These are phyloP conservation scores for Vicugna pacos DNA, from an alignment of 2,113 vertebrate genomes.

Conservation along the genomic window DNA sequence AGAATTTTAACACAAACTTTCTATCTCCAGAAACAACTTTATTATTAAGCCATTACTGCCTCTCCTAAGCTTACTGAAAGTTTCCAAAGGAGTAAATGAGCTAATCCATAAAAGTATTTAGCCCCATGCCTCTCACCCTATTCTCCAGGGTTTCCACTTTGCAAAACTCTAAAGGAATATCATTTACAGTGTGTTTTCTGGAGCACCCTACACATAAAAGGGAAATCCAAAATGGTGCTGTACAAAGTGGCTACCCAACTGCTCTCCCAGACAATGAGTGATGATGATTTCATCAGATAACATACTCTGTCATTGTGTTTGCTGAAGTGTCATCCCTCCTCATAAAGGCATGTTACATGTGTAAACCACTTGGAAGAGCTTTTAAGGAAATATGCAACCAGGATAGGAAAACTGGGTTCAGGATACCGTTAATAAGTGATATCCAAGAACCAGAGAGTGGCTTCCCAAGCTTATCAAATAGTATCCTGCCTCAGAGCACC, in stretches of 20 bases:
- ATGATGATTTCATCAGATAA: constrained; percentile 32
- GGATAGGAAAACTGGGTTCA: neutral
- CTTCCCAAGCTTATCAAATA: neutral
- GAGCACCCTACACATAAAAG: neutral
- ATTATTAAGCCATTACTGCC: neutral
- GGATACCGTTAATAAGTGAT: neutral
- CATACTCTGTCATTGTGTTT: neutral
- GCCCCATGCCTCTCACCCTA: neutral
- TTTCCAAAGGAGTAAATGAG: constrained; percentile 34
- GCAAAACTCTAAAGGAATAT: neutral
- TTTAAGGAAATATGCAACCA: neutral
- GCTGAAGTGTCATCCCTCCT: neutral
- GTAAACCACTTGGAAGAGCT: neutral
- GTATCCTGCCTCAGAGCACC: neutral
- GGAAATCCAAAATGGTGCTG: neutral
- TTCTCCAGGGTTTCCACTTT: neutral
- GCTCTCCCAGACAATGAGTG: neutral
- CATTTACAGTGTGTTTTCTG: neutral
- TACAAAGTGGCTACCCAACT: neutral
- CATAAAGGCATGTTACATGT: neutral
- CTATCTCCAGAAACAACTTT: neutral
- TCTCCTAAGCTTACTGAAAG: neutral
- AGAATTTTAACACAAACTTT: neutral
- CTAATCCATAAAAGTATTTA: neutral
- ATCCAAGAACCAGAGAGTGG: neutral